Evolutionary conservation across 1,140 invertebrate species (phyloP).

Genomic region (Chymomyza costata): DNA sequence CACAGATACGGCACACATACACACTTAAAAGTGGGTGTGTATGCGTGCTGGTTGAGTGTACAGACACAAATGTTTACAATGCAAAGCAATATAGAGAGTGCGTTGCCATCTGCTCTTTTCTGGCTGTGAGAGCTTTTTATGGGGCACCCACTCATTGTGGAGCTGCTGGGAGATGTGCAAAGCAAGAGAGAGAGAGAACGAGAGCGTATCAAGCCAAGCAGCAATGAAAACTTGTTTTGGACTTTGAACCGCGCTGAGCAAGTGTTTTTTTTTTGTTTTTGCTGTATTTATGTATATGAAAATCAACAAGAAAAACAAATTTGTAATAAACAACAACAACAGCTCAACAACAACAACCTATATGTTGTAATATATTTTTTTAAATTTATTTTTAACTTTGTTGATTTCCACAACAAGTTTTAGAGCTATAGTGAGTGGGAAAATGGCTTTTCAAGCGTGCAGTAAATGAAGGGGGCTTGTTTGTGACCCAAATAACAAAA

Average conservation of each 20-base stretch:
- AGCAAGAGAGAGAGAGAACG: conserved; percentile 6
- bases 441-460: conserved; percentile 21
- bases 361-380: conserved; percentile 56
- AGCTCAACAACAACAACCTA: conserved; percentile 13
- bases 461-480: conserved; percentile 37
- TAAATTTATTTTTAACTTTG: conserved; percentile 19
- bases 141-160: conserved; percentile 18
- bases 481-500: conserved; percentile 52
- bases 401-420: conserved; percentile 50
- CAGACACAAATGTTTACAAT: conserved; percentile 44
- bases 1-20: not conserved
- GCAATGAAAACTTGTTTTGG: conserved; percentile 37
- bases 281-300: no score
- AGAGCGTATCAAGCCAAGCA: conserved; percentile 25
- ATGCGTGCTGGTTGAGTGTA: conserved; percentile 14
- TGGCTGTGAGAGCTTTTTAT: conserved; percentile 19
- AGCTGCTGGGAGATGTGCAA: no score
- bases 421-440: conserved; percentile 18
- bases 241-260: conserved; percentile 59
- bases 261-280: no score
- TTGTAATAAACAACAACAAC: conserved; percentile 35
- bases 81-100: not conserved
- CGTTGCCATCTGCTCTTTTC: not conserved
- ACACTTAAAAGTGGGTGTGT: conserved; percentile 10
- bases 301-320: conserved; percentile 37